Conservation (phyloP, 1,140 invertebrate species). For the Papilio xuthus region DNA sequence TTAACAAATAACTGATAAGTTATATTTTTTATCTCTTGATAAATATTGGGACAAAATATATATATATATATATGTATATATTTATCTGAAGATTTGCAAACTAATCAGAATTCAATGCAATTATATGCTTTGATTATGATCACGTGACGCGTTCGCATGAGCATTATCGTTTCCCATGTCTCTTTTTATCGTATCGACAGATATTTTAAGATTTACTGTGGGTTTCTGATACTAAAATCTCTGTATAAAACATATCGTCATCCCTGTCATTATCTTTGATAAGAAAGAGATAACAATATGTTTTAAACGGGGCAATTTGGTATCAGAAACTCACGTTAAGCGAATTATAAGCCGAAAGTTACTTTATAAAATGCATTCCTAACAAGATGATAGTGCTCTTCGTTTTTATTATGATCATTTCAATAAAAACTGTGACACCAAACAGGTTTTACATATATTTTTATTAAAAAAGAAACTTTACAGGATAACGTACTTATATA, state of each 20-base stretch:
- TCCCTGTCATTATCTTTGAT: too few relatives aligned
- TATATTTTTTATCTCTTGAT: conserved; percentile 21
- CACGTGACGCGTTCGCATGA: conserved; percentile 4
- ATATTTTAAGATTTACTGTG: conserved; percentile 33
- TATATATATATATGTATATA: conserved; percentile 14
- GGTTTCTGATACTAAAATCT: too few relatives aligned
- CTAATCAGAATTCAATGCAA: conserved; percentile 9
- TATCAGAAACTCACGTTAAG: too few relatives aligned
- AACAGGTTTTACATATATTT: conserved; percentile 8
- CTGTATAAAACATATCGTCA: too few relatives aligned
- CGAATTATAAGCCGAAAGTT: conserved; percentile 35
- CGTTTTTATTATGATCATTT: conserved; percentile 4
- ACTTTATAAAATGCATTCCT: conserved; percentile 24
- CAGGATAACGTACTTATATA: neutral
- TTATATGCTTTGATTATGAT: conserved; percentile 18
- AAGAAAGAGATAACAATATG: too few relatives aligned
- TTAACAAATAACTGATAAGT: neutral
- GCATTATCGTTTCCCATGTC: conserved; percentile 14
- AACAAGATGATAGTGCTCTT: conserved; percentile 10
- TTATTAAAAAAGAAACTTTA: neutral
- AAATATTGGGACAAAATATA: conserved; percentile 19
- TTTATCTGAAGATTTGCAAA: neutral
- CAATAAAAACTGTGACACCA: conserved; percentile 22
- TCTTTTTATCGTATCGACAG: neutral
- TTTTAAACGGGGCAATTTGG: too few relatives aligned